phyloP scores from a whole-genome alignment of 92 coral and sea anemone genomes.

The Phenganax subtilis region DNA sequence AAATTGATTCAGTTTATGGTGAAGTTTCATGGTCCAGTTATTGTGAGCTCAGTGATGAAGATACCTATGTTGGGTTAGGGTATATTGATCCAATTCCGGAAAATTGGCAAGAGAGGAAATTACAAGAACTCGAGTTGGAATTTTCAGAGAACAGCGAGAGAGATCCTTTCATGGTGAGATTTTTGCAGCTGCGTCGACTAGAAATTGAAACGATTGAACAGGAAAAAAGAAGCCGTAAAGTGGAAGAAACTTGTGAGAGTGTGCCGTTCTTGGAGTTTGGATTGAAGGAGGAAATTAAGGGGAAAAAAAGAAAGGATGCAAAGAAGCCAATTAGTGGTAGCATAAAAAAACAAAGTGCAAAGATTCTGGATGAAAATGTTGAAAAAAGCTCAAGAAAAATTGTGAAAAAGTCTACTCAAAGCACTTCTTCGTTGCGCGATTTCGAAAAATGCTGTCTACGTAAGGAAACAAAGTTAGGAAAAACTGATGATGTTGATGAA shows the following conservation, averaged over 20 bases:
- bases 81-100: conserved; percentile 31
- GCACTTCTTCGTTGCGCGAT: conserved; percentile 6
- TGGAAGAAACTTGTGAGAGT: neutral
- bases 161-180: conserved; percentile 21
- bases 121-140: conserved; percentile 18
- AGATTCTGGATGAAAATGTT: neutral
- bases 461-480: neutral
- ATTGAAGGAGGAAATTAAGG: neutral
- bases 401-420: neutral
- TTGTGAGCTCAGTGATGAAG: conserved; percentile 15
- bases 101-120: conserved; percentile 16
- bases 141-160: neutral
- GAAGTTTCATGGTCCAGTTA: neutral
- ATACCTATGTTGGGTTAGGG: conserved; percentile 12
- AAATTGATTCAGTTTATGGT: neutral
- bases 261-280: neutral
- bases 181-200: conserved; percentile 3
- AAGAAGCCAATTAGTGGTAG: neutral
- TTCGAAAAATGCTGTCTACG: neutral
- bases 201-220: conserved; percentile 21
- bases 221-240: conserved; percentile 1
- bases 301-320: neutral
- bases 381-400: neutral
- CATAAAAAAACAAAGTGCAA: neutral
- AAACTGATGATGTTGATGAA: neutral